phyloP scores from a whole-genome alignment of 1,140 invertebrate species.

The Andricus grossulariae region DNA sequence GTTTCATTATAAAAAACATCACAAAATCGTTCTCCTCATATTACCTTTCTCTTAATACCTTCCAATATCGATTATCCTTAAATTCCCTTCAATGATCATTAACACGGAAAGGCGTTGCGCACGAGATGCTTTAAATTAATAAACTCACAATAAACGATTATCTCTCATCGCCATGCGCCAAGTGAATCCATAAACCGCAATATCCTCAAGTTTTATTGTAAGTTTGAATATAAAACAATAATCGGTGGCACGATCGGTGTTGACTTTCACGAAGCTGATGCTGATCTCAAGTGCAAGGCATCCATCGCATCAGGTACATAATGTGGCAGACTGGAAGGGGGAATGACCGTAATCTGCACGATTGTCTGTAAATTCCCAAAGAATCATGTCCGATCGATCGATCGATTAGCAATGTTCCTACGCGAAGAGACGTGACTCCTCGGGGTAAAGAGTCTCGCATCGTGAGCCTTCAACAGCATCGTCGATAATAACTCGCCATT shows the following conservation, averaged over 20 bases:
- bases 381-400: not conserved
- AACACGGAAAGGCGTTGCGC: no score
- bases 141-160: no score
- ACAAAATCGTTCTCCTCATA: no score
- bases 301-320: not conserved
- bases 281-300: conserved; percentile 6
- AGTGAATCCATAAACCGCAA: not conserved
- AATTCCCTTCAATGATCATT: no score
- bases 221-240: conserved; percentile 14
- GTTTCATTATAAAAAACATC: no score
- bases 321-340: conserved; percentile 14
- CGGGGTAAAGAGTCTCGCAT: conserved; percentile 19
- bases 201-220: not conserved
- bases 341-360: conserved; percentile 6
- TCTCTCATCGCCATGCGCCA: no score
- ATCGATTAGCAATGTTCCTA: conserved; percentile 46
- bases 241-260: conserved; percentile 20
- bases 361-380: conserved; percentile 8
- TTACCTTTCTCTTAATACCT: no score
- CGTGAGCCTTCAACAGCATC: conserved; percentile 16
- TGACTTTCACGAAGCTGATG: conserved; percentile 15
- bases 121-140: no score
- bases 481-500: conserved; percentile 62
- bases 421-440: conserved; percentile 45
- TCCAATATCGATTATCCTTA: no score